phyloP scores from a whole-genome alignment of 2,888 invertebrate species.

The Dugesia japonica region DNA sequence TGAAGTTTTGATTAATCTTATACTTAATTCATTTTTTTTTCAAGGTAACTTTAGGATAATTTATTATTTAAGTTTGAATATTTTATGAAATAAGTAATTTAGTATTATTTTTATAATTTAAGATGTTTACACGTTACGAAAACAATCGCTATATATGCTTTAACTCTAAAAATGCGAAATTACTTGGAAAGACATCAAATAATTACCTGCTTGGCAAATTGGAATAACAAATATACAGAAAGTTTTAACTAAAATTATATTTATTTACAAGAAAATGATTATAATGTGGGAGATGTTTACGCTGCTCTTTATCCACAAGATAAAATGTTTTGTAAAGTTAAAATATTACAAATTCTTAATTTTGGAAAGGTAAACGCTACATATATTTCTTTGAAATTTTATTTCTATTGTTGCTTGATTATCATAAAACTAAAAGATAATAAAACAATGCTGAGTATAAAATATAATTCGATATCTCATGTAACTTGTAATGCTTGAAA shows the following conservation, averaged over 20 bases:
- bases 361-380: not conserved
- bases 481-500: too few species aligned
- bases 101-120: too few species aligned
- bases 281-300: not conserved
- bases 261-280: not conserved
- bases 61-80: too few species aligned
- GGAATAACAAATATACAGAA: not conserved
- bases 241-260: not conserved
- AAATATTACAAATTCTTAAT: not conserved
- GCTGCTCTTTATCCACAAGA: not conserved
- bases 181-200: not conserved
- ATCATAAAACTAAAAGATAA: too few species aligned
- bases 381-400: too few species aligned
- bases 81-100: too few species aligned
- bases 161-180: not conserved
- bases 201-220: not conserved
- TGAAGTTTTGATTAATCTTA: too few species aligned
- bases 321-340: not conserved
- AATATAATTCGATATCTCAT: too few species aligned
- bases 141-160: not conserved
- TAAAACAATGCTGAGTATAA: too few species aligned
- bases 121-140: not conserved
- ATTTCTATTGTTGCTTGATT: too few species aligned
- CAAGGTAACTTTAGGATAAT: too few species aligned
- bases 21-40: too few species aligned